Evolutionary conservation across 2,888 invertebrate species (phyloP).

Genomic region (Meteorus colon): DNA sequence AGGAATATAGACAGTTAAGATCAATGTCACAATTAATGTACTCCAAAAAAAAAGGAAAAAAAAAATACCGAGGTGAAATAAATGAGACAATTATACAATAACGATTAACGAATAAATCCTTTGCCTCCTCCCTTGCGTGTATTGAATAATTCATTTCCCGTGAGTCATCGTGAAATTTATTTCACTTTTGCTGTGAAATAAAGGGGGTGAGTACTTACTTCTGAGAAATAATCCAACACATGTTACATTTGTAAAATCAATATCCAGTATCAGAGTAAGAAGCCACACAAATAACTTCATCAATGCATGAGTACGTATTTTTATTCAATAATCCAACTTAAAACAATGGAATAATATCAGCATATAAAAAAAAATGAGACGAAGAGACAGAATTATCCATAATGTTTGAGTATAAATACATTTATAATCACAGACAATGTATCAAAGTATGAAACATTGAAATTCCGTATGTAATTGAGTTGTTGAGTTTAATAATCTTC

Average conservation of each 20-base stretch:
- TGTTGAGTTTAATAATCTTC: conserved; percentile 44
- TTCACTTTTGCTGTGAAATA: neutral
- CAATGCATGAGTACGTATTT: neutral
- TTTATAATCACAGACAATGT: conserved; percentile 3
- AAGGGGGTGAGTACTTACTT: neutral
- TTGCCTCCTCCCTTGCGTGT: neutral
- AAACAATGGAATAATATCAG: neutral
- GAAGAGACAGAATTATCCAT: neutral
- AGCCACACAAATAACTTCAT: neutral
- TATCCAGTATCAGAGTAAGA: neutral
- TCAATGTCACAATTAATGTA: conserved; percentile 66
- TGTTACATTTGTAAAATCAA: conserved; percentile 5
- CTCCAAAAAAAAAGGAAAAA: conserved; percentile 57
- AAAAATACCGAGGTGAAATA: conserved; percentile 61
- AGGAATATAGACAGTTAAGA: conserved; percentile 61
- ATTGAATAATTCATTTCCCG: conserved; percentile 8
- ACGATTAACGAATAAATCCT: conserved; percentile 16
- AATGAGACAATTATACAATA: conserved; percentile 61
- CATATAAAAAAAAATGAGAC: neutral
- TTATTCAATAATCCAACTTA: neutral
- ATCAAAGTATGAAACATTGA: conserved; percentile 4
- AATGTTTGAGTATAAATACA: neutral
- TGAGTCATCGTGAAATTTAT: conserved; percentile 11
- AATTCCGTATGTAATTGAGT: conserved; percentile 1
- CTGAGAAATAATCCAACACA: neutral